These are phyloP conservation scores for Oncorhynchus kisutch DNA, from an alignment of 2,113 vertebrate genomes.

Conservation along the genomic window DNA sequence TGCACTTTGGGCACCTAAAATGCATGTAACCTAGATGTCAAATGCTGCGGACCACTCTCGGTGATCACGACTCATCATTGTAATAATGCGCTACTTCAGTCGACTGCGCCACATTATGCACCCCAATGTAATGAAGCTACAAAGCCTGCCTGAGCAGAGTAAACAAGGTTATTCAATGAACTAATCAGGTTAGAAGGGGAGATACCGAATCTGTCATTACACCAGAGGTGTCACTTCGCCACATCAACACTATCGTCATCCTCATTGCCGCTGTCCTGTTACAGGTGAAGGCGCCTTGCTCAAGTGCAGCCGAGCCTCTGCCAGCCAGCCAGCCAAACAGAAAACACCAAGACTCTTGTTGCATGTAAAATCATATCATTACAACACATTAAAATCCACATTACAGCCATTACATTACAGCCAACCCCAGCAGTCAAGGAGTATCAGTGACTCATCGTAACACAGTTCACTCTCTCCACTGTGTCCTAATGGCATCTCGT, in stretches of 20 bases:
- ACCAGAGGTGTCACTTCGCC: slow-evolving; percentile 30
- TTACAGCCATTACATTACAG: slow-evolving; percentile 58
- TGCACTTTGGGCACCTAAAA: slow-evolving; percentile 12
- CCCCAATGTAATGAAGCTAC: neutral
- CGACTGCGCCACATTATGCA: too few relatives aligned
- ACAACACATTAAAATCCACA: slow-evolving; percentile 74
- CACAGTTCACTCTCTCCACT: slow-evolving; percentile 24
- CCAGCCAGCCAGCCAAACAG: neutral
- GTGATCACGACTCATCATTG: slow-evolving; percentile 14
- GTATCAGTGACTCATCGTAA: slow-evolving; percentile 57
- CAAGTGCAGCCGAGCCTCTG: neutral
- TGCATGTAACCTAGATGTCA: slow-evolving; percentile 17
- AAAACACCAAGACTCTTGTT: slow-evolving; percentile 17
- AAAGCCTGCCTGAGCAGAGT: neutral
- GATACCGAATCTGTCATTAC: slow-evolving; percentile 15
- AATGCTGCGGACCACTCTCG: neutral
- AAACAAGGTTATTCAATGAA: slow-evolving; percentile 37
- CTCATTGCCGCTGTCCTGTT: slow-evolving; percentile 44
- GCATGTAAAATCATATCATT: slow-evolving; percentile 54
- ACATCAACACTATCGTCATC: slow-evolving; percentile 24
- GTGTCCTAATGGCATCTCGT: slow-evolving; percentile 46
- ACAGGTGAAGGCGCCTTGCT: slow-evolving; percentile 53
- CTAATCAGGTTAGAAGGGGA: slow-evolving; percentile 41
- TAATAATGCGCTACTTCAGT: neutral
- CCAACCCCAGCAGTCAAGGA: slow-evolving; percentile 54